Conservation (phyloP, 1,140 invertebrate genomes). For the Neodiprion pinetum region DNA sequence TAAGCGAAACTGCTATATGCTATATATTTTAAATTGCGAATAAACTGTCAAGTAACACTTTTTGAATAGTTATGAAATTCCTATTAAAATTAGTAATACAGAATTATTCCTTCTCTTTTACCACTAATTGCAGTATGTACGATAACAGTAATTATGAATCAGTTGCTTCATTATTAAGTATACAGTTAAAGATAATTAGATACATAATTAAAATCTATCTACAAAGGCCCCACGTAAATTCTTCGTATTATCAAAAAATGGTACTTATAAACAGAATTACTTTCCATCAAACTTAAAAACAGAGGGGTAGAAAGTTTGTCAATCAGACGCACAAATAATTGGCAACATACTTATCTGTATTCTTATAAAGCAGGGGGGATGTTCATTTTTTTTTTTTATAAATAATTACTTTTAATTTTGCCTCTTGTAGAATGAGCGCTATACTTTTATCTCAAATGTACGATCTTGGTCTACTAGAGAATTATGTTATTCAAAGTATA, state of each 20-base stretch:
- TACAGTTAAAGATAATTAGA: constrained; percentile 7
- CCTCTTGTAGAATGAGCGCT: too few species aligned
- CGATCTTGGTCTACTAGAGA: too few species aligned
- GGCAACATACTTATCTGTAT: constrained; percentile 18
- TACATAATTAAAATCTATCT: constrained; percentile 30
- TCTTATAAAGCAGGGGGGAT: not conserved
- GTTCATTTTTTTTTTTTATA: too few species aligned
- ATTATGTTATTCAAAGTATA: too few species aligned
- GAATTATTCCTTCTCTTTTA: not conserved
- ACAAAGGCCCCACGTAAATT: constrained; percentile 33
- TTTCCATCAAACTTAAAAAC: constrained; percentile 12
- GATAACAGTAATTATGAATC: not conserved
- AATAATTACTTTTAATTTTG: too few species aligned
- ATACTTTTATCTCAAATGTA: too few species aligned
- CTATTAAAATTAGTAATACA: not conserved
- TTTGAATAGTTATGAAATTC: not conserved
- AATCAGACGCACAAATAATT: not conserved
- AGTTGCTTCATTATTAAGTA: not conserved
- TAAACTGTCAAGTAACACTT: too few species aligned
- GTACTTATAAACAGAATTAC: constrained; percentile 9
- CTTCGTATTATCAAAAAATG: not conserved
- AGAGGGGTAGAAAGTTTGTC: not conserved
- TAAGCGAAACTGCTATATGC: too few species aligned
- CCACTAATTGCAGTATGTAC: not conserved
- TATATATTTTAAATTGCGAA: too few species aligned